These are phyloP conservation scores for Theretra japonica DNA, from an alignment of 2,888 invertebrate genomes.

Conservation along the genomic window DNA sequence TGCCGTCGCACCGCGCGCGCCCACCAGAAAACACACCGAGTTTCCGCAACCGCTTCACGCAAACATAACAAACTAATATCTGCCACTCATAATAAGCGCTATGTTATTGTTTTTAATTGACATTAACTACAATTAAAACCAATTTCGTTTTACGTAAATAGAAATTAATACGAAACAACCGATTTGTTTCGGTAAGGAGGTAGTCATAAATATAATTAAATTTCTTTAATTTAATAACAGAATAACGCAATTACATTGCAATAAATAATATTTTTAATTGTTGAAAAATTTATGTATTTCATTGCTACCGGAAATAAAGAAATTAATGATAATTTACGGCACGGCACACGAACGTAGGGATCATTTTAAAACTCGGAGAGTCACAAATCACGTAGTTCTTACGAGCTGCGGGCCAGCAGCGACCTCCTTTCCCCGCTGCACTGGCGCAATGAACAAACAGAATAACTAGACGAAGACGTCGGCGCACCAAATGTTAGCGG, in stretches of 20 bases:
- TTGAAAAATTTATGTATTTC: constrained; percentile 1
- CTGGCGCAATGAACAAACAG: constrained; percentile 82
- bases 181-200: neutral
- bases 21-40: constrained; percentile 25
- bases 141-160: neutral
- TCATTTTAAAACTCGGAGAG: constrained; percentile 53
- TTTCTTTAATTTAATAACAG: neutral
- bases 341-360: constrained; percentile 69
- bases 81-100: neutral
- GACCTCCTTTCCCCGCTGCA: constrained; percentile 83
- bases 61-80: neutral
- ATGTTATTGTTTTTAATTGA: constrained; percentile 4
- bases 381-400: constrained; percentile 69
- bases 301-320: constrained; percentile 18
- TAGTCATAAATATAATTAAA: neutral
- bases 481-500: constrained; percentile 75
- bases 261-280: neutral
- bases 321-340: constrained; percentile 37
- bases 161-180: neutral
- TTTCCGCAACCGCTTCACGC: constrained; percentile 18
- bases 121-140: too few relatives aligned
- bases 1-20: neutral
- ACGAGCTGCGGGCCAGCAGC: constrained; percentile 69
- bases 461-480: constrained; percentile 81
- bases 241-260: neutral